Base-by-base conservation (phyloP, 2,888 invertebrate genomes). In the Chironomus riparius region DNA sequence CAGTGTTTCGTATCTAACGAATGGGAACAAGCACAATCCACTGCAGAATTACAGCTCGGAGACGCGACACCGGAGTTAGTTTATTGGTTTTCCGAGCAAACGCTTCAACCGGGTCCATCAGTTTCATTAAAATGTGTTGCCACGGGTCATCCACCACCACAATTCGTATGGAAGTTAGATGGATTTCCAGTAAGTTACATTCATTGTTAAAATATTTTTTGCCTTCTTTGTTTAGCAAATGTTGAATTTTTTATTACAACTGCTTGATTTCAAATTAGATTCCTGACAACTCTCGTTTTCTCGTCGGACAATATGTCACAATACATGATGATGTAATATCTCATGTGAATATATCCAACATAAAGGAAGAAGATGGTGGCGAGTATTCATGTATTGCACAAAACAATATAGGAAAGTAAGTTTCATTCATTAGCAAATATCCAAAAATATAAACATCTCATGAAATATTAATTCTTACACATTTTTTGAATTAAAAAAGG, bases 101-200 rank as follows among this genome's bases (percentile, higher is more conserved):
- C 94, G 10, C 85, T 96, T 77, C 95, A 95, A 82, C 95, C 94
- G 0, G 96, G 96, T 18, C 94, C 95, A 47, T 92, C 93, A 78
- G 93, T 96, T 70, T 94, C 95, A 21, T 87, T 97, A 79, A 94
- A 94, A 84, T 97, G 97, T 85, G 93, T 93, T 77, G 95, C 95
- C n/a, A 92, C 94, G 80, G 97, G 97, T 71, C 96, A 94, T 84
- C 97, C 97, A 6, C 92, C 94, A 71, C 97, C 97, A 3, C 92
- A 93, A 83, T 94, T 97, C 84, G 90, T 90, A 71, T 97, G 97
- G 97, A 89, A 92, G 7, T 87, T 95, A 78, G 95, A 95, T 82
- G 94, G 94, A 69, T 94, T 94, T 84, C 91, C 94, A 72, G 89
- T 93, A 82, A 92, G 91, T 47, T 89, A 65, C 62, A 12, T 6